Percentiles rank a stretch among this genome's conserved stretches.
Evolutionary conservation across 2,113 vertebrate species (phyloP).

Genomic region (Campylorhamphus procurvoides): DNA sequence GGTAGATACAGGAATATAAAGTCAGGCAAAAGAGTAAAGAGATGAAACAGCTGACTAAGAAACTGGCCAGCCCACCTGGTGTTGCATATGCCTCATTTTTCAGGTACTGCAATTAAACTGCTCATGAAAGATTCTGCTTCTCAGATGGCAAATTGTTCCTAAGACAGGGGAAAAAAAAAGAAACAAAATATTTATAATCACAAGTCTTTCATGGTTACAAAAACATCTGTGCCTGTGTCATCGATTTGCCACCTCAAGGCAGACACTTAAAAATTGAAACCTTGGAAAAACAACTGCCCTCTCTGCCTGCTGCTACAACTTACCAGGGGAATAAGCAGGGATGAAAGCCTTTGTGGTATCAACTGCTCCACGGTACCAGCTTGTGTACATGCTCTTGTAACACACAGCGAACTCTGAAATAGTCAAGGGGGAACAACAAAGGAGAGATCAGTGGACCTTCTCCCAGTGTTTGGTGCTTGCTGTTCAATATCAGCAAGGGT

Average conservation of each 20-base stretch:
- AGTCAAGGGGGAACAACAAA: neutral
- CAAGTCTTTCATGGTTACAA: neutral
- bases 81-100: neutral
- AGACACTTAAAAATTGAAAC: neutral
- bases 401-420: neutral
- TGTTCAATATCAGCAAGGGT: neutral
- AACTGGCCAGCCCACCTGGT: neutral
- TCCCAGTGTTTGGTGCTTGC: neutral
- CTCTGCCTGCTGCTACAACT: neutral
- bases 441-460: neutral
- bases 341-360: neutral
- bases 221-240: neutral
- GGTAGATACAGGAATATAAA: neutral
- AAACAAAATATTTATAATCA: neutral
- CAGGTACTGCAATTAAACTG: neutral
- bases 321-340: neutral
- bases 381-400: neutral
- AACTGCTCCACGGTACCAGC: neutral
- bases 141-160: neutral
- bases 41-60: neutral
- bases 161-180: neutral
- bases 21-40: neutral
- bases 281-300: neutral
- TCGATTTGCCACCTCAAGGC: neutral
- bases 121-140: neutral